These are phyloP conservation scores for Orycteropus afer DNA, from an alignment of 2,113 vertebrate species.

Conservation along the genomic window DNA sequence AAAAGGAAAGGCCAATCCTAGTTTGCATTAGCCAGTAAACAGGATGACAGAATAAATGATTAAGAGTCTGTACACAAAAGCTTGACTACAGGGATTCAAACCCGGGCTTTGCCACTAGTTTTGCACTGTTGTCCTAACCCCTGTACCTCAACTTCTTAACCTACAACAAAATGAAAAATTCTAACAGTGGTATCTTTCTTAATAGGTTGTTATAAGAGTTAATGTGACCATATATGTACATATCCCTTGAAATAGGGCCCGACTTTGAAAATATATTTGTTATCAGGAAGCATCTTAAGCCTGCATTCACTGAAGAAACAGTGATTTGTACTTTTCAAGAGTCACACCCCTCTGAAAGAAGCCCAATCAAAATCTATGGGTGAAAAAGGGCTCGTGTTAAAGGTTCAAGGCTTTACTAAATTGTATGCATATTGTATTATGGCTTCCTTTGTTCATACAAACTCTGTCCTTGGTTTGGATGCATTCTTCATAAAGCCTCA, in stretches of 20 bases:
- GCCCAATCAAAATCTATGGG: not conserved
- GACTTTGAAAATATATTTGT: not conserved
- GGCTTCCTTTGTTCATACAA: constrained; percentile 5
- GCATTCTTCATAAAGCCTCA: not conserved
- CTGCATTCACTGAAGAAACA: not conserved
- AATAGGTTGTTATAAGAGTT: not conserved
- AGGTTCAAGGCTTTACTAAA: constrained; percentile 24
- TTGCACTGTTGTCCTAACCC: not conserved
- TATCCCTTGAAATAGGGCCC: not conserved
- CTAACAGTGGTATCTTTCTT: not conserved
- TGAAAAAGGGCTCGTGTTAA: not conserved
- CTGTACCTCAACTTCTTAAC: not conserved
- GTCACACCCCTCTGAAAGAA: constrained; percentile 3
- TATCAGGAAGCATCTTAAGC: not conserved
- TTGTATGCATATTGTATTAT: not conserved
- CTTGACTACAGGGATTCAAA: not conserved
- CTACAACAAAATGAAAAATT: not conserved
- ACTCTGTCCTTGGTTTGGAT: constrained; percentile 6
- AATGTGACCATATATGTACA: not conserved
- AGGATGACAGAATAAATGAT: not conserved
- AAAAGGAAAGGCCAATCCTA: not conserved
- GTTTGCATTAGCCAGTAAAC: not conserved
- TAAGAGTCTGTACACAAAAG: not conserved
- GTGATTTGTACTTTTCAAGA: not conserved
- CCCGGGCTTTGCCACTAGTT: not conserved